Base-by-base conservation (phyloP, 2,113 vertebrate genomes). In the Tylochromis polylepis region DNA sequence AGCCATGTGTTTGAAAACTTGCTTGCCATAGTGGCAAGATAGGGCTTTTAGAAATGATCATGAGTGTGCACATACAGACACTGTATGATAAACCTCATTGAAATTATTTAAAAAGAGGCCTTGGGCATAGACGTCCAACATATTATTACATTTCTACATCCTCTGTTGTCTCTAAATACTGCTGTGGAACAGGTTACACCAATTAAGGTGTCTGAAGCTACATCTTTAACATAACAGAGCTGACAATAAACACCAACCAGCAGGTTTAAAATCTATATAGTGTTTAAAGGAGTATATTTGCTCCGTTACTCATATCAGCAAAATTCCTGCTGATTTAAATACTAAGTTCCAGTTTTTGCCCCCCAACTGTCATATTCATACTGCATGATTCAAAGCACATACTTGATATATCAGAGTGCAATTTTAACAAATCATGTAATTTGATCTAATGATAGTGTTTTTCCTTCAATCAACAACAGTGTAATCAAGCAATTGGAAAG, bases 401-500 rank as follows among this genome's bases (percentile, higher is more conserved):
- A 72, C 89, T 90, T 86, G 38, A 89, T 70, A n/a, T 62, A 75
- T 70, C 81, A 29, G 49, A 58, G 79, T 46, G 57, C 53, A 88
- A 82, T 91, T 90, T 87, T 31, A 79, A 67, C 81, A 87, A 90
- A 89, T 88, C 67, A 86, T 81, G 67, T 90, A 92, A 94, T 93
- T 91, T 90, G 57, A 86, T 86, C 20, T 86, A 86, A 94, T 93
- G 81, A 93, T 78, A 49, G 84, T 83, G 58, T 91, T 92, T 91
- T 86, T 93, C 83, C 43, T 87, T 81, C 89, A 93, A 90, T 92
- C 91, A 93, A 75, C 88, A 91, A 86, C 86, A 81, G 87, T 83
- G 36, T 86, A 91, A 92, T 94, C 87, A 94, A 88, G 89, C 87
- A 93, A 88, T 91, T 91, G 93, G 67, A 84, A 67, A 87, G 91